Conservation (phyloP, 2,888 invertebrate species). For the Sphinx pinastri region DNA sequence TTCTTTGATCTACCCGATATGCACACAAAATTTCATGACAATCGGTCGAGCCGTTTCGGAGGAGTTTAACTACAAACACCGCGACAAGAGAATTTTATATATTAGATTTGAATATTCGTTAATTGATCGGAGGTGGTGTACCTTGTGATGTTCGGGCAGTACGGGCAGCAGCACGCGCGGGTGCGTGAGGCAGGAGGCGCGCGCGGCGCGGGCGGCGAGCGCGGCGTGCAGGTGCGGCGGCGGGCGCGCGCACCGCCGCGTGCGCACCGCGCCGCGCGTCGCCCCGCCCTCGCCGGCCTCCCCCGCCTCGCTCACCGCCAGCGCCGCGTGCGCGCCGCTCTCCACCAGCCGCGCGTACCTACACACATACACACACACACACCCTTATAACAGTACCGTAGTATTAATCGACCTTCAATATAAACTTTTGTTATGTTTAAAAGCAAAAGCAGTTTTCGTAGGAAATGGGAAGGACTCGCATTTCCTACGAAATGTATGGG, state of each 20-base stretch:
- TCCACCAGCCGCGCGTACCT: slow-evolving; percentile 96
- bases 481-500: too few relatives aligned
- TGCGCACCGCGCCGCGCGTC: slow-evolving; percentile 65
- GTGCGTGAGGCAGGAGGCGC: slow-evolving; percentile 68
- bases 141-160: slow-evolving; percentile 65
- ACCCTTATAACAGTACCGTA: not conserved
- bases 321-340: slow-evolving; percentile 92
- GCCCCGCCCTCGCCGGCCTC: slow-evolving; percentile 66
- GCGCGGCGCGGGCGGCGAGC: slow-evolving; percentile 86
- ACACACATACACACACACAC: slow-evolving; percentile 1
- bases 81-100: too few relatives aligned
- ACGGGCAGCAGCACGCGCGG: slow-evolving; percentile 80
- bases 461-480: too few relatives aligned
- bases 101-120: too few relatives aligned
- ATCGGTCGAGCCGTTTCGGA: too few relatives aligned
- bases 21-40: too few relatives aligned
- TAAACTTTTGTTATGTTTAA: too few relatives aligned
- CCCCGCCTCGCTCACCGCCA: slow-evolving; percentile 89
- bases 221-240: slow-evolving; percentile 94
- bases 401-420: too few relatives aligned
- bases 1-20: too few relatives aligned
- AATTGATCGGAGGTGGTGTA: too few relatives aligned
- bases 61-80: too few relatives aligned
- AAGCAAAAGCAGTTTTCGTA: too few relatives aligned
- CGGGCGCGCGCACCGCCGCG: slow-evolving; percentile 79